phyloP scores from a whole-genome alignment of 2,797 vertebrate genomes.

The Bovichtus diacanthus region DNA sequence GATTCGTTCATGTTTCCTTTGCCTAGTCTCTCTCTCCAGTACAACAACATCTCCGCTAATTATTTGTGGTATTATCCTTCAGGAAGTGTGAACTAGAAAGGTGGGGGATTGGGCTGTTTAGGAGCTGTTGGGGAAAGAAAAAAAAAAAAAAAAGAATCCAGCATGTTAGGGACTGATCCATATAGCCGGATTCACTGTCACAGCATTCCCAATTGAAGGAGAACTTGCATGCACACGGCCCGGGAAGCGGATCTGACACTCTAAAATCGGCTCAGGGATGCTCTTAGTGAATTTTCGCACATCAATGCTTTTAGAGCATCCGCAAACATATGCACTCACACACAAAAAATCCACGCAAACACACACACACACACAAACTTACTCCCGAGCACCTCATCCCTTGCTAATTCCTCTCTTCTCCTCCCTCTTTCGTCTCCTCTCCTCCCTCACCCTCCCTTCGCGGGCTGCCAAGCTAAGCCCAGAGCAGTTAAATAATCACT shows the following conservation, averaged over 20 bases:
- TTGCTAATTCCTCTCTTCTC: conserved; percentile 79
- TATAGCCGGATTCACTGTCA: conserved; percentile 55
- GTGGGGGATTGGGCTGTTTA: conserved; percentile 11
- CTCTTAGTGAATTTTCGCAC: conserved; percentile 72
- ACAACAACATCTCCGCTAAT: conserved; percentile 45
- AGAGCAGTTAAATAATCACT: conserved; percentile 86
- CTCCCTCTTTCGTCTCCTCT: conserved; percentile 77
- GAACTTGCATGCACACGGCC: conserved; percentile 75
- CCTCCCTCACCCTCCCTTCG: conserved; percentile 79
- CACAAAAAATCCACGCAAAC: conserved; percentile 19
- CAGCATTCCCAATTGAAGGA: conserved; percentile 58
- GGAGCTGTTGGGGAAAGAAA: conserved; percentile 13
- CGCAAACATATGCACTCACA: conserved; percentile 54
- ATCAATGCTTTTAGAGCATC: conserved; percentile 76
- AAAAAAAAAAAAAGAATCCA: conserved; percentile 9
- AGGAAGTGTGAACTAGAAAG: conserved; percentile 33
- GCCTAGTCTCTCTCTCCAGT: conserved; percentile 3
- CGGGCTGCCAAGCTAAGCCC: conserved; percentile 83
- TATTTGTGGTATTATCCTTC: conserved; percentile 56
- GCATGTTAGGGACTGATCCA: conserved; percentile 60
- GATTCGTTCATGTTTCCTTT: conserved; percentile 30
- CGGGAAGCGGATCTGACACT: conserved; percentile 76
- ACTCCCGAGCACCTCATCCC: conserved; percentile 67
- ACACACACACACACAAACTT: conserved; percentile 20
- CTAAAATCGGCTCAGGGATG: conserved; percentile 77